These are phyloP conservation scores for Prosopocoilus inquinatus DNA, from an alignment of 2,888 invertebrate genomes.

Conservation along the genomic window DNA sequence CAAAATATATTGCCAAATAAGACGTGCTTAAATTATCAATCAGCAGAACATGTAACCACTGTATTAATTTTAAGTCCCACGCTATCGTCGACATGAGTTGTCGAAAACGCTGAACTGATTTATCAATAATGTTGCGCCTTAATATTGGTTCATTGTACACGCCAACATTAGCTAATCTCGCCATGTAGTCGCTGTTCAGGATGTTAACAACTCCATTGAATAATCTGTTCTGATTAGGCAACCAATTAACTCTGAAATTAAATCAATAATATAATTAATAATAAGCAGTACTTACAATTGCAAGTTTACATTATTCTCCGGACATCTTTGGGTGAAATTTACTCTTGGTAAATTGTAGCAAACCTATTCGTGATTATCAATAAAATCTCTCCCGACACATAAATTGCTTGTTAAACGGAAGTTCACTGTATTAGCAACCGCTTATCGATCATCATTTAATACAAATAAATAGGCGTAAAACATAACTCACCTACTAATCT, in stretches of 20 bases:
- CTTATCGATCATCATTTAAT: neutral
- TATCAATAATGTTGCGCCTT: constrained; percentile 68
- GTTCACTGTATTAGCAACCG: too few species aligned
- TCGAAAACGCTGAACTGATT: constrained; percentile 65
- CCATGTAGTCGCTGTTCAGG: constrained; percentile 64
- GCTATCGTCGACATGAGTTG: constrained; percentile 65
- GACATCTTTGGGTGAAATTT: too few species aligned
- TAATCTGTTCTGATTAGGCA: constrained; percentile 60
- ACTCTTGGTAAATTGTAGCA: too few species aligned
- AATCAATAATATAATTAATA: neutral
- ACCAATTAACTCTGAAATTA: constrained; percentile 60
- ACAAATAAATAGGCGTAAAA: neutral
- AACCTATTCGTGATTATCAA: too few species aligned
- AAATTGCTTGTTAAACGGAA: too few species aligned
- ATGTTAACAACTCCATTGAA: constrained; percentile 66
- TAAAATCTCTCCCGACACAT: too few species aligned
- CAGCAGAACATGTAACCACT: constrained; percentile 75
- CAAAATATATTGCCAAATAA: constrained; percentile 71
- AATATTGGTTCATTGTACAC: constrained; percentile 65
- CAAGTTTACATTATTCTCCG: too few species aligned
- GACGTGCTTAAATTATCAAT: constrained; percentile 65
- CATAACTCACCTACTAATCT: constrained; percentile 58
- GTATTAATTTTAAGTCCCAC: constrained; percentile 72
- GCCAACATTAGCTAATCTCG: constrained; percentile 61
- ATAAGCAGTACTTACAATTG: too few species aligned